Conservation (phyloP, 2,113 vertebrate genomes). For the Pontoporia blainvillei region DNA sequence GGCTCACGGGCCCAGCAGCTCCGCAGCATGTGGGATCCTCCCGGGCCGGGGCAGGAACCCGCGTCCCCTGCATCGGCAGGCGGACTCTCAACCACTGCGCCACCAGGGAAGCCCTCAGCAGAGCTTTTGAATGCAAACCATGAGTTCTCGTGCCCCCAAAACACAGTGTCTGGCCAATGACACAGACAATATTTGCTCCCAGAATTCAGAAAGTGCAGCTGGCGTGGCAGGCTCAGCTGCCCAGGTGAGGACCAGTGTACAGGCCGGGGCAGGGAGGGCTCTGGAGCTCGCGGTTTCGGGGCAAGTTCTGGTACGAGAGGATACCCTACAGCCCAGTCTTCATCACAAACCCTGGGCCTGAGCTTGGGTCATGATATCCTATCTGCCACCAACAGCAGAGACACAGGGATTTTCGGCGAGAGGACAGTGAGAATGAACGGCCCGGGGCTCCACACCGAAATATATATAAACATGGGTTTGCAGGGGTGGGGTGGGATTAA, state of each 20-base stretch:
- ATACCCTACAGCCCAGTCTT: neutral
- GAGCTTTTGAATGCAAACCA: neutral
- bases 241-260: rapidly evolving
- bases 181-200: rapidly evolving
- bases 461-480: rapidly evolving
- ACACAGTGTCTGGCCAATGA: too few species aligned
- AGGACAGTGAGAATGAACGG: rapidly evolving
- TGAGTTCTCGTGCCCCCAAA: rapidly evolving
- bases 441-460: rapidly evolving
- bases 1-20: too few species aligned
- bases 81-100: too few species aligned
- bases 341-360: rapidly evolving
- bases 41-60: too few species aligned
- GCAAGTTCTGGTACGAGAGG: rapidly evolving
- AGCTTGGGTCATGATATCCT: rapidly evolving
- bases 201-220: neutral
- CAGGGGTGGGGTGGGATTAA: too few species aligned
- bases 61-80: too few species aligned
- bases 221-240: neutral
- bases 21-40: too few species aligned
- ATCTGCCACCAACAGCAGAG: neutral
- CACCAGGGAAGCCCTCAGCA: neutral
- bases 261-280: neutral
- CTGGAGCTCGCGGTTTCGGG: rapidly evolving
- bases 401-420: rapidly evolving